Evolutionary conservation across 2,888 invertebrate genomes (phyloP).

Genomic region (Tanytarsus gracilentus): DNA sequence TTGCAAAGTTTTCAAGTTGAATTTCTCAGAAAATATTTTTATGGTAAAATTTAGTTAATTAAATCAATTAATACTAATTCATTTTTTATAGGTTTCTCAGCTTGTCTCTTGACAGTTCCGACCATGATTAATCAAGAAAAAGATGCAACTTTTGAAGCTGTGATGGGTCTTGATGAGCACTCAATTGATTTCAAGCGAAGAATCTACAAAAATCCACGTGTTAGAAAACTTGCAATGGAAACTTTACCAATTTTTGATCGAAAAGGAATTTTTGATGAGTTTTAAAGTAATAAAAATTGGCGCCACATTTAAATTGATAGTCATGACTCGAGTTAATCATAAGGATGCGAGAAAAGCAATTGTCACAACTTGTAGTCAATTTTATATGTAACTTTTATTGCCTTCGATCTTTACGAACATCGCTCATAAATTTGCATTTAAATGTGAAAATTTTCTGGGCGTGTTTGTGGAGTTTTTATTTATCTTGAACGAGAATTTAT

Average conservation of each 20-base stretch:
- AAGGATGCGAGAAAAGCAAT: too few species aligned
- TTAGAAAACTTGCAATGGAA: conserved; percentile 5
- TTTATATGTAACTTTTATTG: too few species aligned
- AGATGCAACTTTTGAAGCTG: conserved; percentile 9
- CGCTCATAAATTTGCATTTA: too few species aligned
- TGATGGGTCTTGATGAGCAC: neutral
- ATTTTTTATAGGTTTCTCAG: conserved; percentile 11
- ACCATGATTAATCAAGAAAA: neutral
- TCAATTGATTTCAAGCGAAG: neutral
- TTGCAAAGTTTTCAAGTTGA: conserved; percentile 8
- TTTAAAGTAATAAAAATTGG: conserved; percentile 9
- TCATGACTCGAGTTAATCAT: too few species aligned
- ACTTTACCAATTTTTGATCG: conserved; percentile 2
- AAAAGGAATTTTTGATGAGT: conserved; percentile 19
- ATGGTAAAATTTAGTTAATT: conserved; percentile 11
- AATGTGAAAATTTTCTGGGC: too few species aligned
- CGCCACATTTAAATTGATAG: too few species aligned
- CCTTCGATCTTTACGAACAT: too few species aligned
- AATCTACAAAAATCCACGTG: neutral
- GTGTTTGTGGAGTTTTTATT: too few species aligned
- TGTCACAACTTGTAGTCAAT: too few species aligned
- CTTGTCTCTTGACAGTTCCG: conserved; percentile 1
- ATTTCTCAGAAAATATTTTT: conserved; percentile 5
- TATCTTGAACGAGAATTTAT: too few species aligned
- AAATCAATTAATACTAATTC: neutral